Base-by-base conservation (phyloP, 1,140 invertebrate genomes). In the Bombus sibiricus region DNA sequence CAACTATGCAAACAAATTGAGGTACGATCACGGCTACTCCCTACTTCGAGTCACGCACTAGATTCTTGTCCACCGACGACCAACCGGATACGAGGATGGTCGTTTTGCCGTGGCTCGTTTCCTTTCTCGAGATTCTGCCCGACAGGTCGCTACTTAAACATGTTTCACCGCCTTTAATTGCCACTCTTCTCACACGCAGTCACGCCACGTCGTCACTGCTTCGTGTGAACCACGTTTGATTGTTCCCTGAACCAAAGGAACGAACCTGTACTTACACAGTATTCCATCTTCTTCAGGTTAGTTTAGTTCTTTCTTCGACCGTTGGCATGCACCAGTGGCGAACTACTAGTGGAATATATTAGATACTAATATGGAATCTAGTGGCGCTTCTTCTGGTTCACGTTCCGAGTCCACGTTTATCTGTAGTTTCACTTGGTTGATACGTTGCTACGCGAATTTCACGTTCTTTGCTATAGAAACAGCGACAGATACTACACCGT, bases 121-220 rank as follows among this genome's bases (percentile, higher is more conserved):
- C 76, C 81, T 87, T 84, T 87, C 83, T 72, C 64, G 28, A 78
- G 81, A 83, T 84, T 73, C 37, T 47, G 43, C 47, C 18, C 62
- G 32, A 62, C 53, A 66, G 64, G 13, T 66, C 18, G 66, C 66
- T 18, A 59, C 53, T 57, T 68, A 74, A 81, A 73, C 59, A 43
- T 69, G 68, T 86, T 78, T 84, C 81, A 72, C 53, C 85, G 81
- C 86, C 76, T 77, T 85, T 85, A 85, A 85, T 85, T 85, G 76
- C 83, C 68, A 80, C 72, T 85, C 83, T 85, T 85, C 83, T 85
- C 76, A 85, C 83, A 85, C 41, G 81, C 71, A 57, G 75, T 43
- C 74, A 83, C 69, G 72, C 75, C 47, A 69, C 5, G 39, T 3
- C 47, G 28, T 68, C 66, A 4, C 34, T 18, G 34, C 18, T 37